Conservation (phyloP, 2,113 vertebrate species). For the Datnioides undecimradiatus region DNA sequence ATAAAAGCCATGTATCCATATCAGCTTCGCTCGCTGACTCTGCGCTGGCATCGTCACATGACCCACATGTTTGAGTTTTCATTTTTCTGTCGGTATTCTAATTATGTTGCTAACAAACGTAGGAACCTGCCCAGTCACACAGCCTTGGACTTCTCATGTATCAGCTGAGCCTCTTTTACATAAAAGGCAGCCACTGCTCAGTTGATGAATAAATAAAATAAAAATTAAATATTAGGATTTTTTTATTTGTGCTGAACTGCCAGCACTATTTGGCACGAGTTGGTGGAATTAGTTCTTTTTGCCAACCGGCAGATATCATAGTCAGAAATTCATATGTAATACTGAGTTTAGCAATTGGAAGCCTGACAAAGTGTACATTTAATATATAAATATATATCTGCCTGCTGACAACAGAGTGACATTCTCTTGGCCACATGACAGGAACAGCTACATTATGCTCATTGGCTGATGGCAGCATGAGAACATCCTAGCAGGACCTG, state of each 20-base stretch:
- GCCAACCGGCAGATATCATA: background rate
- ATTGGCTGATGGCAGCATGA: constrained; percentile 7
- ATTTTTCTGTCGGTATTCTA: background rate
- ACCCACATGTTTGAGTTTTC: background rate
- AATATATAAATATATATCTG: too few species aligned
- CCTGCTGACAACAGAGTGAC: background rate
- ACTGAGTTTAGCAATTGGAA: background rate
- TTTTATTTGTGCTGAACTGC: background rate
- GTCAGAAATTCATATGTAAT: background rate
- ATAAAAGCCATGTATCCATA: background rate
- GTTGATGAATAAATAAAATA: background rate
- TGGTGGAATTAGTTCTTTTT: background rate
- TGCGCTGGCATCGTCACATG: background rate
- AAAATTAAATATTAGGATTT: too few species aligned
- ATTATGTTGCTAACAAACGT: background rate
- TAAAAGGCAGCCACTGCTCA: background rate
- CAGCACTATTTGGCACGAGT: background rate
- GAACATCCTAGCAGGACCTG: background rate
- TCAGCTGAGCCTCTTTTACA: background rate
- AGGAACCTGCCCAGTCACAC: too few species aligned
- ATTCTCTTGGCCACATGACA: background rate
- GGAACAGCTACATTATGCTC: background rate
- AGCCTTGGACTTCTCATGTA: too few species aligned
- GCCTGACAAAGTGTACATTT: background rate
- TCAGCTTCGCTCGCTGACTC: background rate